These are phyloP conservation scores for Malacosoma neustria DNA, from an alignment of 2,888 invertebrate genomes.

Conservation along the genomic window DNA sequence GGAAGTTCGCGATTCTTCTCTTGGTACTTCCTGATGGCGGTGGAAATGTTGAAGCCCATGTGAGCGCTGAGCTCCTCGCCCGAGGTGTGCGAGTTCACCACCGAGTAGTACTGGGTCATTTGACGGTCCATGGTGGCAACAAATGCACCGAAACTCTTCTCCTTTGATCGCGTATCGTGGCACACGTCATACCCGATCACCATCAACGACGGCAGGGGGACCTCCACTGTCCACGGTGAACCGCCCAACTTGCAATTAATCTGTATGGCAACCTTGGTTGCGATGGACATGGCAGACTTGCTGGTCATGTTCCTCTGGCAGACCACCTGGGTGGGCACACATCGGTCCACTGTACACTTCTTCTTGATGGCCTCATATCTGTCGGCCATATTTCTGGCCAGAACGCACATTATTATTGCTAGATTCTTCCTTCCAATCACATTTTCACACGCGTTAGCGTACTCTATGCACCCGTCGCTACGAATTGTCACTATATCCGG, in stretches of 20 bases:
- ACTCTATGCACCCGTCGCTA: constrained; percentile 77
- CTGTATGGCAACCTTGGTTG: constrained; percentile 94
- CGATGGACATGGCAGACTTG: constrained; percentile 84
- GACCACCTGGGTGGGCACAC: constrained; percentile 79
- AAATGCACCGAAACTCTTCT: constrained; percentile 83
- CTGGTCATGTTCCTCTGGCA: constrained; percentile 72
- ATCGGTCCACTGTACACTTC: constrained; percentile 84
- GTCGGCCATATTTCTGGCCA: constrained; percentile 77
- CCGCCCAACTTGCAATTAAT: constrained; percentile 96
- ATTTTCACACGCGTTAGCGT: constrained; percentile 75
- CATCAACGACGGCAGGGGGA: constrained; percentile 82
- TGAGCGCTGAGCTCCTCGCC: constrained; percentile 86
- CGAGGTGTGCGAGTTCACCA: constrained; percentile 81
- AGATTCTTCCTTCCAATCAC: constrained; percentile 74
- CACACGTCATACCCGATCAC: constrained; percentile 93
- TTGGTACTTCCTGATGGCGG: constrained; percentile 66
- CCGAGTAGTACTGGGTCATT: constrained; percentile 81
- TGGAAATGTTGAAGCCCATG: constrained; percentile 77
- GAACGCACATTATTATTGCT: constrained; percentile 78
- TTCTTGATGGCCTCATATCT: constrained; percentile 92
- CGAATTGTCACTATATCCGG: constrained; percentile 65
- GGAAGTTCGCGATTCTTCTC: constrained; percentile 71
- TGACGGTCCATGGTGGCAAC: constrained; percentile 80
- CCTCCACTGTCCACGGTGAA: constrained; percentile 86
- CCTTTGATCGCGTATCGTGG: constrained; percentile 83